Conservation (phyloP, 2,113 vertebrate genomes). For the Ranitomeya variabilis region DNA sequence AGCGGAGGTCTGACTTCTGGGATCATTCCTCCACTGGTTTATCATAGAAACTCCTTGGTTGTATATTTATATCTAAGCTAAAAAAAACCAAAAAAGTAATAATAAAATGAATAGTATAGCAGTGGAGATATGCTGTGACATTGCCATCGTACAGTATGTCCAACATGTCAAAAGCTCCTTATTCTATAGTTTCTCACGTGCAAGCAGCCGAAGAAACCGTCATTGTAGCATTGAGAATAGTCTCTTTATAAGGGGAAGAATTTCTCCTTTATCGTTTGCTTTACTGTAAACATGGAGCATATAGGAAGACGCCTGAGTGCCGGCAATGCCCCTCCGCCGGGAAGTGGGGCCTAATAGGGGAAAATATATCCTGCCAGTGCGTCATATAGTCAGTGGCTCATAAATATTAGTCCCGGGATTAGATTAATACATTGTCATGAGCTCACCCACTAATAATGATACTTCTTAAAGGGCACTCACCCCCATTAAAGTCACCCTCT, state of each 20-base stretch:
- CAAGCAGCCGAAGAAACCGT: conserved; percentile 9
- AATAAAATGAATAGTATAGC: background rate
- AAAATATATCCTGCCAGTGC: background rate
- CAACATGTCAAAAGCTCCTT: background rate
- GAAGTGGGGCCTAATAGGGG: background rate
- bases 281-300: background rate
- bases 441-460: background rate
- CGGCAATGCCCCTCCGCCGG: background rate
- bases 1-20: too few relatives aligned
- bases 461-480: background rate
- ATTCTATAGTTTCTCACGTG: background rate
- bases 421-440: background rate
- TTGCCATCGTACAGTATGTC: background rate
- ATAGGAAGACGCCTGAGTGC: background rate
- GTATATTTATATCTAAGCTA: too few relatives aligned
- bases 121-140: background rate
- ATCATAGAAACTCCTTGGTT: too few relatives aligned
- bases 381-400: background rate
- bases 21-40: too few relatives aligned
- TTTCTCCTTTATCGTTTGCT: background rate
- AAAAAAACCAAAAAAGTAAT: too few relatives aligned
- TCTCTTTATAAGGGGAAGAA: background rate
- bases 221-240: background rate
- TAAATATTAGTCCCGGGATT: background rate
- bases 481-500: background rate